Conservation (phyloP, 1,140 invertebrate species). For the Varroa destructor region DNA sequence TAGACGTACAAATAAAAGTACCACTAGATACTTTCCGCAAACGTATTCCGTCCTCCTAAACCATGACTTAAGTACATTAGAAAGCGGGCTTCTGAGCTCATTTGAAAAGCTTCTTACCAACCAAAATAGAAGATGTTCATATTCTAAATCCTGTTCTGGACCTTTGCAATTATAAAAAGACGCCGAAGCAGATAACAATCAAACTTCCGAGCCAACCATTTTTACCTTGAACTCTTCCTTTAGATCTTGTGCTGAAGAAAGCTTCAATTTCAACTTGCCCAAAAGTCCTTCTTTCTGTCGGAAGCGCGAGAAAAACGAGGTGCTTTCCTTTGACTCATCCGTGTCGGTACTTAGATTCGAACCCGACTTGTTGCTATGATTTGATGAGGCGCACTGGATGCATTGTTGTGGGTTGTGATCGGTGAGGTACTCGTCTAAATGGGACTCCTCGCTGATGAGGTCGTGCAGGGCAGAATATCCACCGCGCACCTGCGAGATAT, state of each 20-base stretch:
- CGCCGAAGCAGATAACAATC: too few relatives aligned
- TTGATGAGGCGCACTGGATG: slow-evolving; percentile 34
- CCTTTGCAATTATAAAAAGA: too few relatives aligned
- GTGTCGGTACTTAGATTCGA: not conserved
- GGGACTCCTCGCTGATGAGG: slow-evolving; percentile 35
- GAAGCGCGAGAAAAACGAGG: slow-evolving; percentile 29
- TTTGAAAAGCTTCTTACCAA: too few relatives aligned
- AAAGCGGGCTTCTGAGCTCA: too few relatives aligned
- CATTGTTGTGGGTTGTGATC: slow-evolving; percentile 39
- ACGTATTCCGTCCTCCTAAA: too few relatives aligned
- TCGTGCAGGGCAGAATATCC: slow-evolving; percentile 57
- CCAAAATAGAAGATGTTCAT: too few relatives aligned
- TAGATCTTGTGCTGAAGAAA: not conserved
- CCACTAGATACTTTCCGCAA: too few relatives aligned
- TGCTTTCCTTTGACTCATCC: slow-evolving; percentile 16
- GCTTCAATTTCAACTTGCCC: slow-evolving; percentile 2
- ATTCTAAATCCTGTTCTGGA: too few relatives aligned
- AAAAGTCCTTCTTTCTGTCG: not conserved
- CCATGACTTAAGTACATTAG: too few relatives aligned
- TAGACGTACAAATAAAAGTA: too few relatives aligned
- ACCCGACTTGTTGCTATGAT: not conserved
- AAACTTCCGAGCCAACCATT: too few relatives aligned
- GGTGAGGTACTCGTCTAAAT: slow-evolving; percentile 35
- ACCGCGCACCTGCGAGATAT: slow-evolving; percentile 78
- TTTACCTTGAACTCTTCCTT: slow-evolving; percentile 19